Evolutionary conservation across 1,140 invertebrate species (phyloP).

Genomic region (Cataglyphis hispanica): DNA sequence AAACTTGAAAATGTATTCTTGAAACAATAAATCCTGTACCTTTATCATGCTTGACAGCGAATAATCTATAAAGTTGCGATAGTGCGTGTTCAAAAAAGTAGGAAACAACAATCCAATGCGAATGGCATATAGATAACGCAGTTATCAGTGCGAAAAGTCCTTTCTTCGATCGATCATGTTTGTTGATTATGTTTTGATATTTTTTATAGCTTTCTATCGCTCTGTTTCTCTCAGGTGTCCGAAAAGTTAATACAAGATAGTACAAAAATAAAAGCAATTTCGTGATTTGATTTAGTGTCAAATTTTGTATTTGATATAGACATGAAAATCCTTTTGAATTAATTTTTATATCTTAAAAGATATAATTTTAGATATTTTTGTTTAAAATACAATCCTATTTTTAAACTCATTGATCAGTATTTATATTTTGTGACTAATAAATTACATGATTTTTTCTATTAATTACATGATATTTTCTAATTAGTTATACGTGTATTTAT

Average conservation of each 20-base stretch:
- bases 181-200: neutral
- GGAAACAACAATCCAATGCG: conserved; percentile 16
- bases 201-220: neutral
- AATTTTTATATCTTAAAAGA: neutral
- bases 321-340: neutral
- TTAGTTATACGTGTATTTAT: neutral
- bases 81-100: neutral
- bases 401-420: neutral
- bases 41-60: conserved; percentile 19
- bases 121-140: neutral
- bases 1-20: neutral
- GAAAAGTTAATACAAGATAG: neutral
- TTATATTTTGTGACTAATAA: neutral
- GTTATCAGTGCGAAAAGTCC: conserved; percentile 14
- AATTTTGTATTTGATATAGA: neutral
- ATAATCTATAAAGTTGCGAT: conserved; percentile 38
- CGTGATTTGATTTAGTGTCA: neutral
- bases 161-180: neutral
- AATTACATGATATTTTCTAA: neutral
- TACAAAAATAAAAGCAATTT: neutral
- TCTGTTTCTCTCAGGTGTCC: too few species aligned
- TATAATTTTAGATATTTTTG: neutral
- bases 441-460: neutral
- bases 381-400: neutral
- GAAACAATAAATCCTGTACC: conserved; percentile 30